phyloP scores from a whole-genome alignment of 2,113 vertebrate genomes.

The Psittacara wagleri region DNA sequence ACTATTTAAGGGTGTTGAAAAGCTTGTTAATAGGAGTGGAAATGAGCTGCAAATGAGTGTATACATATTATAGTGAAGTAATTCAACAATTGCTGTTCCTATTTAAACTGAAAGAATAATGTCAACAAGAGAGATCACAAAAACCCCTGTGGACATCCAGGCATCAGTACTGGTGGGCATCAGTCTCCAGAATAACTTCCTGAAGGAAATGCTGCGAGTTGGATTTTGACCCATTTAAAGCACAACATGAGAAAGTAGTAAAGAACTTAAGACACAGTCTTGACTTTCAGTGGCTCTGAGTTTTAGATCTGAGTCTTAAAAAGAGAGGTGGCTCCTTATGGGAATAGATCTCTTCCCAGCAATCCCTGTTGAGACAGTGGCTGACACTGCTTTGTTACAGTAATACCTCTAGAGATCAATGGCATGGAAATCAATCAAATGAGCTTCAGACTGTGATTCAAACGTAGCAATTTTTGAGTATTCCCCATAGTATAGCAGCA shows the following conservation, averaged over 20 bases:
- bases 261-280: background rate
- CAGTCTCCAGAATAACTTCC: background rate
- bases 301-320: background rate
- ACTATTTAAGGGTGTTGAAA: constrained; percentile 27
- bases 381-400: background rate
- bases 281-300: background rate
- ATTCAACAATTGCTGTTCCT: background rate
- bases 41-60: constrained; percentile 51
- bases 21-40: constrained; percentile 31
- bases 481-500: background rate
- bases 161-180: background rate
- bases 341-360: background rate
- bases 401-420: background rate
- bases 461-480: background rate
- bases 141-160: background rate
- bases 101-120: constrained; percentile 48
- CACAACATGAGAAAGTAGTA: background rate
- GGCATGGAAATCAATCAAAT: background rate
- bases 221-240: background rate
- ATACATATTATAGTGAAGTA: constrained; percentile 8
- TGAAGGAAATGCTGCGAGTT: background rate
- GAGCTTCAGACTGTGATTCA: background rate
- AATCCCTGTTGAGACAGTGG: background rate
- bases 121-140: background rate
- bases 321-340: background rate